These are phyloP conservation scores for Loripinus fragilis DNA, from an alignment of 2,888 invertebrate genomes.

Conservation along the genomic window DNA sequence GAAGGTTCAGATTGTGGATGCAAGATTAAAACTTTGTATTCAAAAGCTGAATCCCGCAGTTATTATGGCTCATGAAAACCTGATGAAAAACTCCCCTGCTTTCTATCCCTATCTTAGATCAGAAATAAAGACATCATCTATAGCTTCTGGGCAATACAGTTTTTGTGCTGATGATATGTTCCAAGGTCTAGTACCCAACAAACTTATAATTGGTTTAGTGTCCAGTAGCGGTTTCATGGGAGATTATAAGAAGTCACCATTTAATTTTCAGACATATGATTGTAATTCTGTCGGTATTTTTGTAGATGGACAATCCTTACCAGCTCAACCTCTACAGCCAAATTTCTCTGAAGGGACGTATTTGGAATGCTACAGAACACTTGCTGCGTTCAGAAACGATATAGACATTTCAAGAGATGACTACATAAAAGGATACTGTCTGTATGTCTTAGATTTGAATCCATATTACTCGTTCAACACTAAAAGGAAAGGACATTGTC, in stretches of 20 bases:
- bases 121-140: slow-evolving; percentile 19
- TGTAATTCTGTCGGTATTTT: slow-evolving; percentile 30
- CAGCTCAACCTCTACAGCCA: no score
- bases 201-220: slow-evolving; percentile 36
- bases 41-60: slow-evolving; percentile 34
- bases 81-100: slow-evolving; percentile 16
- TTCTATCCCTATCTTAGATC: slow-evolving; percentile 28
- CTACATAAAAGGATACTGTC: no score
- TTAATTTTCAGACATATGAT: slow-evolving; percentile 34
- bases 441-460: no score
- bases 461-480: no score
- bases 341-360: no score
- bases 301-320: no score
- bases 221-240: slow-evolving; percentile 31
- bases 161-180: slow-evolving; percentile 33
- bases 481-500: no score
- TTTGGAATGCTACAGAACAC: no score
- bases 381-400: no score
- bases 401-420: no score
- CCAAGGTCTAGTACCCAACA: slow-evolving; percentile 24
- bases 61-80: slow-evolving; percentile 20
- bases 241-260: slow-evolving; percentile 21
- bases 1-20: slow-evolving; percentile 8
- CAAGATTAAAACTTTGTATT: no score
- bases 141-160: slow-evolving; percentile 27